Evolutionary conservation across 2,888 invertebrate genomes (phyloP), one percentile per base, ranked within the genome.

Genomic region (Cephonodes hylas): DNA sequence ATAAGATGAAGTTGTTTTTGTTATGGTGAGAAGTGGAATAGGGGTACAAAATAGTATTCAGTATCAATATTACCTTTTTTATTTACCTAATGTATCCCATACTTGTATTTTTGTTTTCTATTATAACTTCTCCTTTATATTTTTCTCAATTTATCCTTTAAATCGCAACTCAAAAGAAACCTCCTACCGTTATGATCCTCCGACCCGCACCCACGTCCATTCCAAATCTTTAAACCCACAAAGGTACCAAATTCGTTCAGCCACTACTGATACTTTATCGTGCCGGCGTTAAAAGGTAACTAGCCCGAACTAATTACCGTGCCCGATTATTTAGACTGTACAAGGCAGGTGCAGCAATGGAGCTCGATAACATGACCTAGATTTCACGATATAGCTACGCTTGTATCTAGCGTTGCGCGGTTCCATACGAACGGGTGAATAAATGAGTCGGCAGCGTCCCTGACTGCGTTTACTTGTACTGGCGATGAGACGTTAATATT

Each of bases 291-390:
- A 23, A 42, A 59, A 65, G 68, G 72, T 72, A 71, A 64, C 72
- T 71, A 74, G 75, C 64, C 53, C 18, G 15, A 23, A 66, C 68
- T 72, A 70, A 75, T 75, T 71, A 70, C 64, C 58, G 15, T 66
- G 65, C 61, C 64, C 57, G 60, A 62, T 61, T 67, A 58, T 63
- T 63, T 42, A 44, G 42, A 10, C 42, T 45, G 62, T 63, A 64
- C 63, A 62, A 65, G 62, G 71, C 80, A 78, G 75, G 75, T 78
- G 74, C 71, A 65, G 68, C 42, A 59, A 70, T 67, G 70, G 72
- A 70, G 77, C 72, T 70, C 66, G 75, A 80, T 77, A 78, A 73
- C 75, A 73, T 73, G 84, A 72, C 84, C 85, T 82, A 84, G 79
- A 81, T 84, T 73, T 66, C 60, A 58, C 61, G 15, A 48, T 46